phyloP scores from a whole-genome alignment of 2,888 invertebrate genomes.

The Sarcophaga variegata region DNA sequence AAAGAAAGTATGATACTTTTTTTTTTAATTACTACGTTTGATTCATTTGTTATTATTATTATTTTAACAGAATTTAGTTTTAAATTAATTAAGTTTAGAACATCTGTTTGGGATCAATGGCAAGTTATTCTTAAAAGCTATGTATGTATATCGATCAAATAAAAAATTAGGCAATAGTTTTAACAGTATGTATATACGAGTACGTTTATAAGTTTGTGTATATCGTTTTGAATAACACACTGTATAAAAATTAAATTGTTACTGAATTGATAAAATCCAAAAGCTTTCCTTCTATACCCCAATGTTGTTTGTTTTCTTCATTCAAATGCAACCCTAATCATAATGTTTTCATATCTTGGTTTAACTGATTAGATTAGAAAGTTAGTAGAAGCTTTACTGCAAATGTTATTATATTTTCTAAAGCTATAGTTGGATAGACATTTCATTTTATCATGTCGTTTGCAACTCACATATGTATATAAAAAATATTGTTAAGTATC shows the following conservation, averaged over 20 bases:
- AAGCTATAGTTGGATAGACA: too few species aligned
- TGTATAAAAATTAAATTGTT: conserved; percentile 4
- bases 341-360: not conserved
- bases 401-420: not conserved
- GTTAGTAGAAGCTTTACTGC: not conserved
- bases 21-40: not conserved
- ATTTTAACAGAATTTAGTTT: not conserved
- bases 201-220: too few species aligned
- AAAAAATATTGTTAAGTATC: too few species aligned
- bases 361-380: conserved; percentile 45
- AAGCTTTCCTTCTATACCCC: not conserved
- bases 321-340: not conserved
- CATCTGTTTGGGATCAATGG: too few species aligned
- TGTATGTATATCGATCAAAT: not conserved
- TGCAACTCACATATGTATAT: too few species aligned
- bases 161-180: not conserved
- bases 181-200: not conserved
- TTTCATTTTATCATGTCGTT: too few species aligned
- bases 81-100: not conserved
- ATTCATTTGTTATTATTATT: not conserved
- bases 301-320: conserved; percentile 11
- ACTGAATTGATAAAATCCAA: conserved; percentile 43
- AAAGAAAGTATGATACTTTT: not conserved
- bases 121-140: too few species aligned
- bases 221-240: not conserved